phyloP scores from a whole-genome alignment of 2,888 invertebrate genomes.

The Lacanobia wlatinum region DNA sequence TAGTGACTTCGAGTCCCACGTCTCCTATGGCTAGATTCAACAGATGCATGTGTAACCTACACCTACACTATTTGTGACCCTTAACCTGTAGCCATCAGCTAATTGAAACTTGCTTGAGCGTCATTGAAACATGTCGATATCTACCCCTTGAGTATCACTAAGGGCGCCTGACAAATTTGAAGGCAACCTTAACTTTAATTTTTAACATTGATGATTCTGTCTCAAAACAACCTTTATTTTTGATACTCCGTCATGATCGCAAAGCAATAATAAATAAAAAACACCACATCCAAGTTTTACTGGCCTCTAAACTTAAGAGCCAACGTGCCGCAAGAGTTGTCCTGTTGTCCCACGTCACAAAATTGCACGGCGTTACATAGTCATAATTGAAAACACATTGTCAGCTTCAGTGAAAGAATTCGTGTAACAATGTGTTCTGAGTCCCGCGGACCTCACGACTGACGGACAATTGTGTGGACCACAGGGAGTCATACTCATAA shows the following conservation, averaged over 20 bases:
- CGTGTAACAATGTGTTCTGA: conserved; percentile 42
- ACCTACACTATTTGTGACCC: no score
- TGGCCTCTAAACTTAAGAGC: not conserved
- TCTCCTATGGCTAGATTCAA: no score
- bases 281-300: not conserved
- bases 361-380: conserved; percentile 6
- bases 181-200: no score
- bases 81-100: no score
- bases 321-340: not conserved
- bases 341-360: not conserved
- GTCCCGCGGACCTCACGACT: conserved; percentile 66
- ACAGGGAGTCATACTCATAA: conserved; percentile 48
- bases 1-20: no score
- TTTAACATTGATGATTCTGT: not conserved
- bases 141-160: no score
- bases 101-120: no score
- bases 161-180: no score
- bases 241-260: no score
- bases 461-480: conserved; percentile 54
- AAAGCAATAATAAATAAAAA: not conserved
- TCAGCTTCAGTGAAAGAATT: conserved; percentile 46
- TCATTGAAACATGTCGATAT: no score
- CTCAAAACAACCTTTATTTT: not conserved
- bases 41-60: no score
- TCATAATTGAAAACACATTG: conserved; percentile 30